A percentile compares a stretch with the other conserved stretches of the same genome.
Conservation (phyloP, 2,797 vertebrate species). For the Crax fasciolata region DNA sequence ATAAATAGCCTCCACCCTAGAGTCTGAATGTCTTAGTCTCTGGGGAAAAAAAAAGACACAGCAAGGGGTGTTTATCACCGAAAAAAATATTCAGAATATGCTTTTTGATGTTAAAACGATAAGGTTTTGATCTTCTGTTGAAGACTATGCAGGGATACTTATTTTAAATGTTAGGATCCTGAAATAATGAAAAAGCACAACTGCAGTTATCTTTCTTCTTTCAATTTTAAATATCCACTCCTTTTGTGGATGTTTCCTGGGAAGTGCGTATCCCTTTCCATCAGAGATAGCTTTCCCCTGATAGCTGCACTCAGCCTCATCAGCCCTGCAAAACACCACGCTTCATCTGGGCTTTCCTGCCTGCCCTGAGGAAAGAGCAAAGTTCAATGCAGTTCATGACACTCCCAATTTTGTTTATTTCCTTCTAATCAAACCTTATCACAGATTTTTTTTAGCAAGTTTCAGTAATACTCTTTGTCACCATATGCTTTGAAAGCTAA, state of each 20-base stretch:
- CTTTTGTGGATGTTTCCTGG: not conserved
- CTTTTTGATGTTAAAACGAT: slow-evolving; percentile 72
- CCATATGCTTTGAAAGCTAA: not conserved
- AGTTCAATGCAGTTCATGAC: not conserved
- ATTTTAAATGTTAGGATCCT: slow-evolving; percentile 13
- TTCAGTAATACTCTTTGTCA: not conserved
- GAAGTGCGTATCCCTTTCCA: not conserved
- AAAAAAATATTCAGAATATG: slow-evolving; percentile 13
- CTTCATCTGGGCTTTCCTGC: not conserved
- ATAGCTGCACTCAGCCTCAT: not conserved
- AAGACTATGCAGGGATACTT: slow-evolving; percentile 28
- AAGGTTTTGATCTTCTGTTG: slow-evolving; percentile 58
- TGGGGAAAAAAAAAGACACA: not conserved
- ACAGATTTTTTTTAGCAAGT: not conserved
- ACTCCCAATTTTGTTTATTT: not conserved
- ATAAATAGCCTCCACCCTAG: slow-evolving; percentile 80
- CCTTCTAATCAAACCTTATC: slow-evolving; percentile 10
- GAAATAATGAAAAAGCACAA: slow-evolving; percentile 23
- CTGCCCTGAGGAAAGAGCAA: slow-evolving; percentile 6
- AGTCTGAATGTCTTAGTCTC: slow-evolving; percentile 70
- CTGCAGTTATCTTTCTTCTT: not conserved
- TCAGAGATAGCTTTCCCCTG: not conserved
- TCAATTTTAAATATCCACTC: not conserved
- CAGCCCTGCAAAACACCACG: not conserved
- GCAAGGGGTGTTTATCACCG: slow-evolving; percentile 26